Conservation (phyloP, 2,888 invertebrate species). For the Uropetala carovei region DNA sequence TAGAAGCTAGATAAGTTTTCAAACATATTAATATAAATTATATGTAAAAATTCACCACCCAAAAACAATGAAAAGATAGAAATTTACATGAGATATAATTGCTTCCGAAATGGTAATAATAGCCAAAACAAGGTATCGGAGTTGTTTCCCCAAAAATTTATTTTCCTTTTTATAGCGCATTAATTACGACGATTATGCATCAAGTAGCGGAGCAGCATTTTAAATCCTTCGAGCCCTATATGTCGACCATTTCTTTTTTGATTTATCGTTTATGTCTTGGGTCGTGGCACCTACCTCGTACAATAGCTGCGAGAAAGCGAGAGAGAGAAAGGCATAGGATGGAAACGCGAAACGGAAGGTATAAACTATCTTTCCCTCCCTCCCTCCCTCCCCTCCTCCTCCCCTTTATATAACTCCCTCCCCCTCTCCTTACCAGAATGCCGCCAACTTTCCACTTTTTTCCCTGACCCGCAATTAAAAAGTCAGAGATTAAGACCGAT, state of each 20-base stretch:
- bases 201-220: too few relatives aligned
- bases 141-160: too few relatives aligned
- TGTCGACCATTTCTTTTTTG: neutral
- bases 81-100: too few relatives aligned
- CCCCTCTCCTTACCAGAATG: neutral
- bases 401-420: neutral
- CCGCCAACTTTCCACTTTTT: constrained; percentile 10
- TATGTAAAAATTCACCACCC: too few relatives aligned
- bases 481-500: constrained; percentile 61
- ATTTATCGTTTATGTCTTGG: neutral
- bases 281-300: neutral
- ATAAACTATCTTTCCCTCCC: neutral
- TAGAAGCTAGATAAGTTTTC: too few relatives aligned
- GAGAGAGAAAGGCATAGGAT: neutral
- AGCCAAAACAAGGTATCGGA: too few relatives aligned
- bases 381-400: neutral
- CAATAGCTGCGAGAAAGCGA: neutral
- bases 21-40: too few relatives aligned
- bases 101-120: too few relatives aligned
- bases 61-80: too few relatives aligned
- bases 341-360: neutral
- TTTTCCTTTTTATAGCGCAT: too few relatives aligned
- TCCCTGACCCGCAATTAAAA: constrained; percentile 58
- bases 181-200: too few relatives aligned
- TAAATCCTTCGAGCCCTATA: too few relatives aligned